Base-by-base conservation (phyloP, 1,140 invertebrate species). In the Anastrepha ludens region DNA sequence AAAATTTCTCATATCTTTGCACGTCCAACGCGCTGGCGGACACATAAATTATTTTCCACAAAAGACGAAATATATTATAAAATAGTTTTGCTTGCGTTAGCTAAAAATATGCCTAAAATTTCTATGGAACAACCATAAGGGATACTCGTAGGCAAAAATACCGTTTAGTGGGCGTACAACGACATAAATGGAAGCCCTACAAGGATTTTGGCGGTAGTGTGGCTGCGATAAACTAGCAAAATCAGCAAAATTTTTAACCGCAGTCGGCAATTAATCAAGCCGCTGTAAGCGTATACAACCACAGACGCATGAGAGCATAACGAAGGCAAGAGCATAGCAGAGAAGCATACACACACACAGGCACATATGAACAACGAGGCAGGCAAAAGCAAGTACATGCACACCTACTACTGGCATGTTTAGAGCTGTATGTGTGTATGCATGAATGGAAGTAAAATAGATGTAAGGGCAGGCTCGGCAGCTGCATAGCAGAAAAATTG, bases 11-110 rank as follows among this genome's bases (percentile, higher is more conserved):
- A 29, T 55, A 81, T 81, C 74, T 81, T 81, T 81, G 50, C n/a
- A 81, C 74, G 47, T 81, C 55, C 74, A 81, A 81, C 74, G 47
- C 47, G 74, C 47, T 29, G 50, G 47, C 20, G 74, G 20, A 81
- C 47, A 55, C 74, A 81, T 81, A 81, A 81, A 81, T 81, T 81
- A 81, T 81, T 55, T 20, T 17, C 74, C 20, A 81, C n/a, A 81
- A 67, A 64, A 81, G 44, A n/a, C 74, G 0, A 58, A 81, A 67
- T 44, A 81, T 81, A 81, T 81, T 81, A 81, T 58, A 55, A 81
- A 81, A 81, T 81, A 81, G 5, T 81, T 81, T 81, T 81, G 74
- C 74, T 81, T 81, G 74, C 74, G 74, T 81, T 81, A 81, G 47
- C 44, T 81, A 81, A 81, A 81, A 81, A 50, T 81, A 81, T 81